Percentiles rank a stretch among this genome's conserved stretches.
Conservation (phyloP, 2,888 invertebrate genomes). For the Pemphredon lugubris region DNA sequence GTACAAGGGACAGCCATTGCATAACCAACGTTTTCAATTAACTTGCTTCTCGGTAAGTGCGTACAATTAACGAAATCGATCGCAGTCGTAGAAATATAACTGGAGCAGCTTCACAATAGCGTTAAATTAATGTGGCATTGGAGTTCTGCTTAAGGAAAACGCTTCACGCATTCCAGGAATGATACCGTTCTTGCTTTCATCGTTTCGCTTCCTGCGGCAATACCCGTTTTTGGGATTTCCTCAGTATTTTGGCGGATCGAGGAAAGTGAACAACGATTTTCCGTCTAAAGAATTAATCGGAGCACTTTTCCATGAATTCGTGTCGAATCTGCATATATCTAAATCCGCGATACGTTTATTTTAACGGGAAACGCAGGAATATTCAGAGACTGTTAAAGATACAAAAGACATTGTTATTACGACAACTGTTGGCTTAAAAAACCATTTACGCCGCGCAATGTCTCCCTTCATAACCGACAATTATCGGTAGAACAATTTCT, state of each 20-base stretch:
- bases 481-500: no score
- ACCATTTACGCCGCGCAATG: no score
- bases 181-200: constrained; percentile 6
- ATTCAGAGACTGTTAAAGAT: no score
- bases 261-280: neutral
- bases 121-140: constrained; percentile 5
- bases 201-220: neutral
- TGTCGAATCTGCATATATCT: neutral
- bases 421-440: no score
- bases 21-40: no score
- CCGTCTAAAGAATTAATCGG: neutral
- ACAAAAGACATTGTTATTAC: no score
- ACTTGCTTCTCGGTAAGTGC: neutral
- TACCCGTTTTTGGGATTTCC: neutral
- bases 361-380: no score
- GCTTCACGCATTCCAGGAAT: neutral
- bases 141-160: neutral
- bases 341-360: neutral
- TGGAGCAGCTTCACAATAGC: neutral
- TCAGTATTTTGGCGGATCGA: neutral
- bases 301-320: neutral
- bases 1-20: neutral
- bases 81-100: neutral
- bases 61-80: constrained; percentile 13
- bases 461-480: no score